These are phyloP conservation scores for Pituophis catenifer DNA, from an alignment of 2,113 vertebrate genomes.

Conservation along the genomic window DNA sequence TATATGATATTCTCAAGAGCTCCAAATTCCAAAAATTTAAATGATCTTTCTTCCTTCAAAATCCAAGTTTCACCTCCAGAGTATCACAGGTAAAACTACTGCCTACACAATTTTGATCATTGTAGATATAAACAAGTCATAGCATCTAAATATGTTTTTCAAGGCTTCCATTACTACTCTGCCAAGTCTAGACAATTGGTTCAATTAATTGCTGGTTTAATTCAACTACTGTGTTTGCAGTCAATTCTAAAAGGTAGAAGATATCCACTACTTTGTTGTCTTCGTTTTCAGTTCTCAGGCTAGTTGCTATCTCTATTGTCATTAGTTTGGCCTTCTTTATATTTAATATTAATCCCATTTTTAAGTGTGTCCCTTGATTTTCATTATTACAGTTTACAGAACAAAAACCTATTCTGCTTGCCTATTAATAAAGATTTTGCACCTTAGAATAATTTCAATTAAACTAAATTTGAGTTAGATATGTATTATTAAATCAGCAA, in stretches of 20 bases:
- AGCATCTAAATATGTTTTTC: not conserved
- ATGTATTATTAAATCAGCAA: slow-evolving; percentile 35
- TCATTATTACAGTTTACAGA: not conserved
- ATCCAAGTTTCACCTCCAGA: not conserved
- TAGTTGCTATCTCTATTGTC: not conserved
- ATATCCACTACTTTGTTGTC: not conserved
- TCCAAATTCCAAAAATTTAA: not conserved
- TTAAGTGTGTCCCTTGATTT: not conserved
- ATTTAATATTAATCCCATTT: not conserved
- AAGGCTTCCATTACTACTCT: not conserved
- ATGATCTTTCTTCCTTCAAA: not conserved
- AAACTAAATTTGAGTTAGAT: slow-evolving; percentile 28
- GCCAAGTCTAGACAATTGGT: not conserved
- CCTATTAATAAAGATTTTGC: not conserved
- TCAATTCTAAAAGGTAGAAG: not conserved
- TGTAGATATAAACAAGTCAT: not conserved
- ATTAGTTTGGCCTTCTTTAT: not conserved
- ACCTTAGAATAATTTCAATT: slow-evolving; percentile 26
- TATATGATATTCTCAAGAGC: not conserved
- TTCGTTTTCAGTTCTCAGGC: not conserved
- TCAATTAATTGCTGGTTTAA: not conserved
- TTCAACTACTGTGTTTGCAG: not conserved
- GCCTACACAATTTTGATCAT: not conserved
- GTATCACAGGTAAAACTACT: not conserved
- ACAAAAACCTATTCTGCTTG: slow-evolving; percentile 4